phyloP scores from a whole-genome alignment of 2,113 vertebrate species.

The Dendropsophus ebraccatus region DNA sequence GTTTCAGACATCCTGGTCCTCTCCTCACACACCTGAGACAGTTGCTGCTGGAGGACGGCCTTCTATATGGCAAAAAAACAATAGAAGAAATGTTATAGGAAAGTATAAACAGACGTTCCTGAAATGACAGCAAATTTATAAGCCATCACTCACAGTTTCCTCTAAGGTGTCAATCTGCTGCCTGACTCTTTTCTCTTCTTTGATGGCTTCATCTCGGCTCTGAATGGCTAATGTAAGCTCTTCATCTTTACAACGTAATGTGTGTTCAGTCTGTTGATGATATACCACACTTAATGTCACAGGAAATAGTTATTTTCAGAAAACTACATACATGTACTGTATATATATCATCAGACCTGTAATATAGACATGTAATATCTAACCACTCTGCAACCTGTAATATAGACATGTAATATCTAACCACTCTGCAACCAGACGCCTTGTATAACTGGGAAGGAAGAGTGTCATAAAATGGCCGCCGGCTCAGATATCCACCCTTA shows the following conservation, averaged over 20 bases:
- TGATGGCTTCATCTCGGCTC: conserved; percentile 64
- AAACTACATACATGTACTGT: no score
- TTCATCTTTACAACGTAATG: conserved; percentile 66
- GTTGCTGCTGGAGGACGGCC: conserved; percentile 65
- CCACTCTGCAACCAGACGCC: no score
- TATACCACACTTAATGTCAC: not conserved
- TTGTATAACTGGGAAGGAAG: no score
- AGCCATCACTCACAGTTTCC: conserved; percentile 62
- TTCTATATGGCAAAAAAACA: conserved; percentile 61
- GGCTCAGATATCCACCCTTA: no score
- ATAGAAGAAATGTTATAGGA: not conserved
- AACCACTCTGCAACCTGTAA: no score
- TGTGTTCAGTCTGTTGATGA: conserved; percentile 64
- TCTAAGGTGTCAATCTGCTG: conserved; percentile 63
- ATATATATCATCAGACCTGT: no score
- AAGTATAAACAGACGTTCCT: not conserved
- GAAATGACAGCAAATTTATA: not conserved
- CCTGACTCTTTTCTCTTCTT: conserved; percentile 66
- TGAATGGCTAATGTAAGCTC: conserved; percentile 62
- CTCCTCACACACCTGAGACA: conserved; percentile 65
- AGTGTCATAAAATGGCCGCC: no score
- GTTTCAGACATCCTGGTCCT: conserved; percentile 66
- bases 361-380: no score
- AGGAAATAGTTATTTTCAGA: not conserved
- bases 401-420: no score